These are phyloP conservation scores for Tachypleus tridentatus DNA, from an alignment of 1,140 invertebrate species.

Conservation along the genomic window DNA sequence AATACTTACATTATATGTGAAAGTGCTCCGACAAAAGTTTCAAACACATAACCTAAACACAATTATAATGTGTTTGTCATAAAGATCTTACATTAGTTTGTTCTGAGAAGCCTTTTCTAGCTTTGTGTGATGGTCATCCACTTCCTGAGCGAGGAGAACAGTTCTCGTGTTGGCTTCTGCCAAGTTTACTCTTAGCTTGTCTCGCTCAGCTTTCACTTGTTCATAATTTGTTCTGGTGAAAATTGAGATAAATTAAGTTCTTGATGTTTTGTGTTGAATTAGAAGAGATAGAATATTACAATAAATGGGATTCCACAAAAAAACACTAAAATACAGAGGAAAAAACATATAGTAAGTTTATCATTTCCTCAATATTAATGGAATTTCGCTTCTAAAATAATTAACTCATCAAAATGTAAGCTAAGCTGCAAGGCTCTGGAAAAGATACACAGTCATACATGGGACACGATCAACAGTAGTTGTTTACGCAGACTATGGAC, in stretches of 20 bases:
- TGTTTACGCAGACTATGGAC: too few species aligned
- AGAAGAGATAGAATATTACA: not conserved
- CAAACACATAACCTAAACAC: not conserved
- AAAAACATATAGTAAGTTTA: too few species aligned
- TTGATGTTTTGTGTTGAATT: not conserved
- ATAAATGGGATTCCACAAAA: not conserved
- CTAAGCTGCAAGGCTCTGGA: too few species aligned
- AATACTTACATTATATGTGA: not conserved
- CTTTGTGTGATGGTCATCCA: slow-evolving; percentile 71
- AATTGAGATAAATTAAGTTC: slow-evolving; percentile 3
- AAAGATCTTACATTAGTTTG: slow-evolving; percentile 38
- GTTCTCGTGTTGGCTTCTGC: slow-evolving; percentile 66
- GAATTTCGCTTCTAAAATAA: too few species aligned
- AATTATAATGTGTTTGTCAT: not conserved
- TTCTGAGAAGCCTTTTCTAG: slow-evolving; percentile 58
- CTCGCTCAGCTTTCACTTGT: slow-evolving; percentile 52
- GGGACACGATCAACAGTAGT: too few species aligned
- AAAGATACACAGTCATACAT: too few species aligned
- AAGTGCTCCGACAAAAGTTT: not conserved
- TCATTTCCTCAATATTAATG: too few species aligned
- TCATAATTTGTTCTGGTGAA: slow-evolving; percentile 41
- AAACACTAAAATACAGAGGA: not conserved
- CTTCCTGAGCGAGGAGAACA: slow-evolving; percentile 64
- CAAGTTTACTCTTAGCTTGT: slow-evolving; percentile 62
- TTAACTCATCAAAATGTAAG: too few species aligned